Evolutionary conservation across 2,797 vertebrate species (phyloP), one percentile per base, ranked within the genome.

Genomic region (Myotis pilosus): DNA sequence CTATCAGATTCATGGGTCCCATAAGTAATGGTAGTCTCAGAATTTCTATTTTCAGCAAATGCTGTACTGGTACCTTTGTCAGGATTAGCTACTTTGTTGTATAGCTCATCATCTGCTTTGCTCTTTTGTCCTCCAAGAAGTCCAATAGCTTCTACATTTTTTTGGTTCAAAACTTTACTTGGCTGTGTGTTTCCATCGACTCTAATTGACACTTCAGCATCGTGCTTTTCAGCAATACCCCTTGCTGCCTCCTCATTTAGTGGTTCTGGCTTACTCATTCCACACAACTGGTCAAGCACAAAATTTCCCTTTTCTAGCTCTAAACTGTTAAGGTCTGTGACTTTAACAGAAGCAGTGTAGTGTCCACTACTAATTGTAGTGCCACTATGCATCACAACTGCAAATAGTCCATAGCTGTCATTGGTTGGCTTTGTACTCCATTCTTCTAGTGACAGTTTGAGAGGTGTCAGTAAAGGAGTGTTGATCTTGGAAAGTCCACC

Each of bases 351-450:
- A 76, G 99, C 99, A 4, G 99, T 99, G 97, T 99, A 99, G 97
- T 99, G 99, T 64, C 99, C 99, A 23, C 99, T 99, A 98, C 99
- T 99, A 97, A 99, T 99, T 22, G 99, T 99, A 94, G 99, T 98
- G 60, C 99, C 99, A 8, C 99, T 99, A 97, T 99, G 99, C 99
- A 99, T 99, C 60, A 99, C 99, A 92, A 99, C 99, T 0, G 99
- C 99, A 38, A 99, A 99, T 19, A 99, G 98, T 93, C 99, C 98
- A 28, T 99, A 99, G 95, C 97, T 98, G 95, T 99, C 99, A 0
- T 98, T 98, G 64, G 98, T 98, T 23, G 99, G 98, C 80, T 97
- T 98, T 0, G 99, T 99, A 98, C 99, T 99, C 99, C 99, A 99
- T 96, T 99, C 99, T 72, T 99, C 98, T 51, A 99, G 98, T 0